Conservation (phyloP, 2,888 invertebrate genomes). For the Cephonodes hylas region DNA sequence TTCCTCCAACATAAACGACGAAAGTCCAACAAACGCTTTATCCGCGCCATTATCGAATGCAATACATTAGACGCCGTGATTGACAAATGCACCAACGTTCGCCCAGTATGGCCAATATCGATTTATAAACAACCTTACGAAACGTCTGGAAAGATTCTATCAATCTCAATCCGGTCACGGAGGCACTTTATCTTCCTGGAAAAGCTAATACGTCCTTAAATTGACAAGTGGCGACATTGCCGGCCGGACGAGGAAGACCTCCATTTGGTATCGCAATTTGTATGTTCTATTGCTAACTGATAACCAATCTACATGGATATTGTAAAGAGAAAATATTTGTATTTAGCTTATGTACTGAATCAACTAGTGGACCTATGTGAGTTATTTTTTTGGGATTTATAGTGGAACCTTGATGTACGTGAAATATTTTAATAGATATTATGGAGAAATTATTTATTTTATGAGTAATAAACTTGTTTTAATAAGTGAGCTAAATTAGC, state of each 20-base stretch:
- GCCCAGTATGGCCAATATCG: conserved; percentile 33
- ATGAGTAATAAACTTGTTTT: too few species aligned
- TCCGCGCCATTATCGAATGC: conserved; percentile 12
- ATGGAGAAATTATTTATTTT: too few species aligned
- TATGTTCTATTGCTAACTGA: not conserved
- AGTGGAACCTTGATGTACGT: too few species aligned
- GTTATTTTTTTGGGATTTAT: too few species aligned
- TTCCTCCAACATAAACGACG: not conserved
- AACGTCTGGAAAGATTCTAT: conserved; percentile 30
- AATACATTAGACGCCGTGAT: conserved; percentile 31
- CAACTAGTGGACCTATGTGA: too few species aligned
- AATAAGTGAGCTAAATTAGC: not conserved
- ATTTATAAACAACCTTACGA: conserved; percentile 39
- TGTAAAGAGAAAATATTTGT: too few species aligned
- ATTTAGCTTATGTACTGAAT: not conserved
- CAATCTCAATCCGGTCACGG: conserved; percentile 37
- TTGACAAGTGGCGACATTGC: conserved; percentile 16
- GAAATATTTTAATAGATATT: too few species aligned
- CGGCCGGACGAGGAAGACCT: not conserved
- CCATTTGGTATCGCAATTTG: conserved; percentile 6
- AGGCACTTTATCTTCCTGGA: conserved; percentile 30
- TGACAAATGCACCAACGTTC: conserved; percentile 26
- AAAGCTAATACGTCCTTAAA: conserved; percentile 36
- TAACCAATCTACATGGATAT: too few species aligned
- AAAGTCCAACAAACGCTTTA: conserved; percentile 9